Conservation (phyloP, 2,888 invertebrate species). For the Drosophila basisetae region DNA sequence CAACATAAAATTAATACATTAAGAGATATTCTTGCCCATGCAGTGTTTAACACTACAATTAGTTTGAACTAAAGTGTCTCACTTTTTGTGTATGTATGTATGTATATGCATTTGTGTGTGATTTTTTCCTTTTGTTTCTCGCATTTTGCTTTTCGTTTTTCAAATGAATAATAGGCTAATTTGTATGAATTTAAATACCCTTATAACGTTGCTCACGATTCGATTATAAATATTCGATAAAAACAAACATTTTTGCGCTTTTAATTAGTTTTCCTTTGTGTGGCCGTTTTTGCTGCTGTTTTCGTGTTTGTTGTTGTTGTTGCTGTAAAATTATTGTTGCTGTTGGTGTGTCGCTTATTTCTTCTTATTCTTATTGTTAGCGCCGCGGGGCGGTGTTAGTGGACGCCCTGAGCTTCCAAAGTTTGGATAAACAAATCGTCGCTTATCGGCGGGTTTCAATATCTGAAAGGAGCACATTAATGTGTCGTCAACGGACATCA, state of each 20-base stretch:
- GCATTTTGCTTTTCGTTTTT: slow-evolving; percentile 38
- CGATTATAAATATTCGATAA: slow-evolving; percentile 77
- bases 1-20: slow-evolving; percentile 75
- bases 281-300: slow-evolving; percentile 42
- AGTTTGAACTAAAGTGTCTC: slow-evolving; percentile 78
- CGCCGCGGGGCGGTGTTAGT: slow-evolving; percentile 98
- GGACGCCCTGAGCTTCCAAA: slow-evolving; percentile 97
- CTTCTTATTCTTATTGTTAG: slow-evolving; percentile 97
- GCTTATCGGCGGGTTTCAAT: slow-evolving; percentile 98
- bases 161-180: slow-evolving; percentile 69
- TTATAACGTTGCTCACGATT: slow-evolving; percentile 76
- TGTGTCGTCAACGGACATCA: slow-evolving; percentile 99
- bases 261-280: slow-evolving; percentile 48
- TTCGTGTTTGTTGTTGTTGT: slow-evolving; percentile 13
- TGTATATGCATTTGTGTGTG: slow-evolving; percentile 30
- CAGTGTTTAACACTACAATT: slow-evolving; percentile 76
- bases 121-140: slow-evolving; percentile 33
- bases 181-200: slow-evolving; percentile 63
- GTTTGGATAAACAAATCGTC: slow-evolving; percentile 97
- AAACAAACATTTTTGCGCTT: slow-evolving; percentile 61
- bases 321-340: slow-evolving; percentile 46
- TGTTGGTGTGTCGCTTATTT: slow-evolving; percentile 88
- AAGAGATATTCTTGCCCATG: slow-evolving; percentile 75
- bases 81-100: slow-evolving; percentile 50
- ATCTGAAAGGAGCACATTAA: slow-evolving; percentile 99